These are phyloP conservation scores for Zosterops borbonicus DNA, from an alignment of 2,113 vertebrate species.

Conservation along the genomic window DNA sequence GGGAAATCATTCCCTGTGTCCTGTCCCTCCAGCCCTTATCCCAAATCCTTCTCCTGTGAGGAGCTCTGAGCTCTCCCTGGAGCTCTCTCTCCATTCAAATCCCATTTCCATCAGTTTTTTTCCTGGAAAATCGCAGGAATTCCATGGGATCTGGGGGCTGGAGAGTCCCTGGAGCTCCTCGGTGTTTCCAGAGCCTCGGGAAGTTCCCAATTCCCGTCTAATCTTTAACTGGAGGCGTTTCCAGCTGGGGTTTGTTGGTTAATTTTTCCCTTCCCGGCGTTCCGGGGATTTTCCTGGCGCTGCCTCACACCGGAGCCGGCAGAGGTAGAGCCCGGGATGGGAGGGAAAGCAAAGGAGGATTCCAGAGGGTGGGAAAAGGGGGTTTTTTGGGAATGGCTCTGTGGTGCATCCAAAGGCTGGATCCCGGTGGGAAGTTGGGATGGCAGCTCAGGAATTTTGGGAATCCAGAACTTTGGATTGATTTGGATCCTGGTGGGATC, in stretches of 20 bases:
- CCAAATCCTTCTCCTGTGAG: neutral
- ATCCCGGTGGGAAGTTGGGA: fast-evolving
- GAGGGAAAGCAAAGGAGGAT: neutral
- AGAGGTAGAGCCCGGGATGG: neutral
- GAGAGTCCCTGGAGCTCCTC: too few species aligned
- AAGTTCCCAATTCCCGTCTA: neutral
- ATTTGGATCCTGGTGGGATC: neutral
- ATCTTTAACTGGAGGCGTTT: slow-evolving; percentile 30
- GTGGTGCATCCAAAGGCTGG: fast-evolving
- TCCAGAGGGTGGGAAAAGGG: neutral
- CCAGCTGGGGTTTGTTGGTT: neutral
- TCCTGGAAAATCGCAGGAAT: neutral
- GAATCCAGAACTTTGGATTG: neutral
- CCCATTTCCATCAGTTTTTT: neutral
- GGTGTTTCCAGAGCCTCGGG: neutral
- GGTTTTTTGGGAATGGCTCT: neutral
- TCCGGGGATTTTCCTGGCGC: neutral
- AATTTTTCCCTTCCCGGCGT: neutral
- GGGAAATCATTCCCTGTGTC: neutral
- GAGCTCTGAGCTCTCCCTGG: neutral
- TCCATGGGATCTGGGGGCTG: neutral
- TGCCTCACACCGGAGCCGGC: neutral
- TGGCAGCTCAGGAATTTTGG: fast-evolving
- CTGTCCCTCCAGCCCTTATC: neutral
- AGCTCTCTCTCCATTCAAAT: neutral